Percentiles rank a stretch among this genome's conserved stretches.
These are phyloP conservation scores for Pavo muticus DNA, from an alignment of 2,113 vertebrate genomes.

Conservation along the genomic window DNA sequence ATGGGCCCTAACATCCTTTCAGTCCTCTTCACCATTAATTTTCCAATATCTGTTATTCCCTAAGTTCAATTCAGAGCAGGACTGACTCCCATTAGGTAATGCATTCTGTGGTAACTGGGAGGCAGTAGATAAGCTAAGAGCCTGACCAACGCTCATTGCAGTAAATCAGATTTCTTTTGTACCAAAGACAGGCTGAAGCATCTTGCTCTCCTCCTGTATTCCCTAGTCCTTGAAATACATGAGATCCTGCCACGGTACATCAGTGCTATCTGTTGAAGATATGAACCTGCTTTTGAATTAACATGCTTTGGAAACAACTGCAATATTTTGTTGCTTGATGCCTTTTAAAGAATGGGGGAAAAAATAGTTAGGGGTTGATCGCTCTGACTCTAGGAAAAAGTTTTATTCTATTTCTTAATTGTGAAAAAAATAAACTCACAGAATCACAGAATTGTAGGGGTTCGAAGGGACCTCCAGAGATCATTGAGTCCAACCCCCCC, in stretches of 20 bases:
- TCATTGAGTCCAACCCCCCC: too few relatives aligned
- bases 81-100: neutral
- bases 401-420: neutral
- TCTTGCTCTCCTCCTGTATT: neutral
- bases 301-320: rapidly evolving
- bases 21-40: neutral
- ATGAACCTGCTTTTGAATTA: neutral
- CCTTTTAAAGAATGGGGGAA: neutral
- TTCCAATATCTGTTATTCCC: neutral
- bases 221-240: neutral
- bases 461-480: too few relatives aligned
- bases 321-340: neutral
- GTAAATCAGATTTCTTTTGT: neutral
- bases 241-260: neutral
- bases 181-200: neutral
- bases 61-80: neutral
- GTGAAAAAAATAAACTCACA: neutral
- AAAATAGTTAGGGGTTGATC: neutral
- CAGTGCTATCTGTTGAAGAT: neutral
- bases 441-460: too few relatives aligned
- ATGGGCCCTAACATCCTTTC: neutral
- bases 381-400: neutral
- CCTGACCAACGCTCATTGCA: neutral
- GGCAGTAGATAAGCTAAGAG: neutral
- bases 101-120: neutral